These are phyloP conservation scores for Chrysina gloriosa DNA, from an alignment of 2,888 invertebrate species.

Conservation along the genomic window DNA sequence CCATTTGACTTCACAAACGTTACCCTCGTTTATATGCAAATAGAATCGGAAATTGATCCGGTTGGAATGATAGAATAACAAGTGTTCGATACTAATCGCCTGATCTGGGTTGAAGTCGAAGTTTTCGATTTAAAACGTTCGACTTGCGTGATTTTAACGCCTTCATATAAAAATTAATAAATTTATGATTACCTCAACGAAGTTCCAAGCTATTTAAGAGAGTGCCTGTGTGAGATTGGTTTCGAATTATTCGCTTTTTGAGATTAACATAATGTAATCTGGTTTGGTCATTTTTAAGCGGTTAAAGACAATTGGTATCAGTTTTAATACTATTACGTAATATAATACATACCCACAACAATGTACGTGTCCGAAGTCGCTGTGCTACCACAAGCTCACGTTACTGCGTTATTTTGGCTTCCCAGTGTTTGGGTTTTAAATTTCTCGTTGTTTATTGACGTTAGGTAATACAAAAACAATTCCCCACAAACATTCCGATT, in stretches of 20 bases:
- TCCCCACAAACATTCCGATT: too few relatives aligned
- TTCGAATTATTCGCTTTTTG: neutral
- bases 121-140: neutral
- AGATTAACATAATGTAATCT: neutral
- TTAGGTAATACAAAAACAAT: neutral
- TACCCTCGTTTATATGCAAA: slow-evolving; percentile 20
- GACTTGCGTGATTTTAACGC: neutral
- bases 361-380: neutral
- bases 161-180: too few relatives aligned
- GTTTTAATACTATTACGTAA: neutral
- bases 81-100: neutral
- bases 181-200: too few relatives aligned
- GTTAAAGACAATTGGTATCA: slow-evolving; percentile 9
- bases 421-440: neutral
- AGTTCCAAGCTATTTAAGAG: too few relatives aligned
- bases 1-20: neutral
- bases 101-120: neutral
- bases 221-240: too few relatives aligned
- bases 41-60: slow-evolving; percentile 14
- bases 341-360: neutral
- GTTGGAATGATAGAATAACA: neutral
- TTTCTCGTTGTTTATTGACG: neutral
- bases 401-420: slow-evolving; percentile 13
- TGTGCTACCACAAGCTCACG: slow-evolving; percentile 12
- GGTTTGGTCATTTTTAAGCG: neutral